Evolutionary conservation across 2,797 vertebrate species (phyloP), one percentile per base, ranked within the genome.

Genomic region (Sciurus carolinensis): DNA sequence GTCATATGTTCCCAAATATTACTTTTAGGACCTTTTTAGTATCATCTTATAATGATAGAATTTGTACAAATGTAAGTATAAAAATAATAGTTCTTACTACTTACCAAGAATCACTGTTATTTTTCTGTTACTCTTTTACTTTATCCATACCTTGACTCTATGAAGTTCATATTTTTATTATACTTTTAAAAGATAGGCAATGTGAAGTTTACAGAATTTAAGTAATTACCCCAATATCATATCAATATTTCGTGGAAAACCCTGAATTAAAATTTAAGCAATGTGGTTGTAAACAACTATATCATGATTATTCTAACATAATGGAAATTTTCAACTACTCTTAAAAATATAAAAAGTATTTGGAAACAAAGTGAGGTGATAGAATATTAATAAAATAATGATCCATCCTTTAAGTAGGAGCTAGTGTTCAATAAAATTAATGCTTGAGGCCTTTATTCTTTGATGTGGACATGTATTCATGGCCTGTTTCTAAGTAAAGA

Each of bases 81-180:
- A 81, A 95, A 77, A 33, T 71, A 87, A 84, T 77, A 95, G 39
- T 42, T 71, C 9, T 81, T 72, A 67, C 13, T 50, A 5, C 80
- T 83, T 85, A 62, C 1, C 24, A 73, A 54, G 8, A 14, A 67
- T 7, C 30, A 24, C 22, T 73, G 18, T 82, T 14, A 33, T 47
- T 54, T 64, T 67, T n/a, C 28, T 84, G 30, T 1, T 13, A 44
- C 26, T 52, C 11, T 52, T 44, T 90, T 71, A 66, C 14, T 90
- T 86, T 42, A 59, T 36, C 0, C 1, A 42, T 10, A 18, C 0
- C 5, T 54, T 42, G 64, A 4, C 6, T 36, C 33, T 73, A 2
- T 7, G 24, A 87, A 33, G 1, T 2, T 39, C 39, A 15, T 33
- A 47, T 13, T 79, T 11, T 64, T 80, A 81, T 3, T 64, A 8